phyloP scores from a whole-genome alignment of 2,888 invertebrate genomes.

The Sphaerophoria taeniata region DNA sequence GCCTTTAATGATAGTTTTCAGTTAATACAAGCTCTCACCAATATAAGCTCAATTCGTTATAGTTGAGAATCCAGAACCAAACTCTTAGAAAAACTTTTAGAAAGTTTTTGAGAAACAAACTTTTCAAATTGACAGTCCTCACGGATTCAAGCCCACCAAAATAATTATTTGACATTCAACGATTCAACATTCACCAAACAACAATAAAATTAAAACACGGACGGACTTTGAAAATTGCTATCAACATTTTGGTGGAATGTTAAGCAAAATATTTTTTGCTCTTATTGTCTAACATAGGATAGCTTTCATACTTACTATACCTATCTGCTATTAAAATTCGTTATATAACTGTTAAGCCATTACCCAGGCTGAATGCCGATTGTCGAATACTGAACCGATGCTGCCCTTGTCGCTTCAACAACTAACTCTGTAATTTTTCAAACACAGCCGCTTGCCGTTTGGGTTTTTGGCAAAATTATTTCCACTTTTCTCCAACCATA shows the following conservation, averaged over 20 bases:
- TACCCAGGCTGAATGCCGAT: background rate
- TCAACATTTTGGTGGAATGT: constrained; percentile 29
- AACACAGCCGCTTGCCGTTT: constrained; percentile 1
- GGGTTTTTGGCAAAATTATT: constrained; percentile 47
- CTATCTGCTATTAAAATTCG: no score
- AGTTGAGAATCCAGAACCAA: no score
- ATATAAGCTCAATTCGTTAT: no score
- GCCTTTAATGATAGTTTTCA: no score
- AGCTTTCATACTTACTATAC: constrained; percentile 50
- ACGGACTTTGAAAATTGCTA: constrained; percentile 9
- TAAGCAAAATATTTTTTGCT: constrained; percentile 4
- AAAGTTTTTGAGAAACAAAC: no score
- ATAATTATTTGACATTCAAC: background rate
- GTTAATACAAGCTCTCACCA: no score
- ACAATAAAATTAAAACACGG: no score
- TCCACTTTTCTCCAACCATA: constrained; percentile 42
- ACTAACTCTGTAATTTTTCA: no score
- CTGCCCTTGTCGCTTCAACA: no score
- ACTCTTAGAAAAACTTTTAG: no score
- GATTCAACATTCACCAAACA: background rate
- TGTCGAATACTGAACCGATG: no score
- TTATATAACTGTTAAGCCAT: constrained; percentile 38
- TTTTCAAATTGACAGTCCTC: no score
- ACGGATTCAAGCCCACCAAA: background rate
- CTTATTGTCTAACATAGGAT: constrained; percentile 54